Base-by-base conservation (phyloP, 92 coral and sea anemone genomes). In the Actinostola sp. region DNA sequence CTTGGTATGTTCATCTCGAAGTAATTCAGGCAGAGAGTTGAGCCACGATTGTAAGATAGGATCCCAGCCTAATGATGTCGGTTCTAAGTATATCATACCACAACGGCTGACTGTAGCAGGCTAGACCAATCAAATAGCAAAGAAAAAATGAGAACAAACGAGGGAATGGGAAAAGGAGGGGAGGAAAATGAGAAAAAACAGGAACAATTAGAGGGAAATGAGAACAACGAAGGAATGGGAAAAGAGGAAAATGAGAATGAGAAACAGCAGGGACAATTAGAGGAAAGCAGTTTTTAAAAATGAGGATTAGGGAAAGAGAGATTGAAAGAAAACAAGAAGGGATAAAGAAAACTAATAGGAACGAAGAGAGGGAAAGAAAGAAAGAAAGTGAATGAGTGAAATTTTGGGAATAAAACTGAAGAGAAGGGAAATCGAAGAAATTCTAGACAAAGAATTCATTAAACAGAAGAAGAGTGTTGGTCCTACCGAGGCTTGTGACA, bases 401-500 rank as follows among this genome's bases (percentile, higher is more conserved):
- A 23, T 3, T 25, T n/a, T 13, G 44, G 6, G 30, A 39, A 39
- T 39, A 14, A 39, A 39, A 39, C 14, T 14, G n/a, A n/a, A n/a
- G n/a, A n/a, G n/a, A n/a, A n/a, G n/a, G n/a, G n/a, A n/a, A n/a
- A 39, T 39, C 14, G 44, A 39, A 39, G 14, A 39, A 14, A 39
- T 14, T 6, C 19, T 7, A 13, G 53, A 6, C 8, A 56, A 56
- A 56, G 33, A 56, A 3, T 50, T 16, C 62, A 56, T 3, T 7
- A 25, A 56, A 30, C 7, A 56, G 20, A 56, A 23, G 12, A 4
- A 13, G 48, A 44, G 33, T 13, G 12, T 16, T 31, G 25, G 74
- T 83, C 97, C 88, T 83, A 94, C 98, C 75, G 98, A 94, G 6
- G 98, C 98, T 62, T 94, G 98, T 17, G 98, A 94, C 55, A 94